Conservation (phyloP, 2,888 invertebrate genomes). For the Phaedon cochleariae region DNA sequence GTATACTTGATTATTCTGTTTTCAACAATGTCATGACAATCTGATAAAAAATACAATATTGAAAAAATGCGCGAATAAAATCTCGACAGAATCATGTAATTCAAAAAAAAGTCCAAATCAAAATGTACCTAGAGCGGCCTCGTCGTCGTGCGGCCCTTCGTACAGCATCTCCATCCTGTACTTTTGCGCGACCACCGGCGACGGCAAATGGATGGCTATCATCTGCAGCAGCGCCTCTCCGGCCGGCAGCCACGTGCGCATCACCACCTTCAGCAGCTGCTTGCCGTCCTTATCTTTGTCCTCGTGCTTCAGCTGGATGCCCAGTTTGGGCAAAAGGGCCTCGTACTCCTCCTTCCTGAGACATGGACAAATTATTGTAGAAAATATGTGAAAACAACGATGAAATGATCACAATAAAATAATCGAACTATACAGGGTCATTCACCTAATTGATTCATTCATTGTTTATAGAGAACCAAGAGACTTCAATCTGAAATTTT, state of each 20-base stretch:
- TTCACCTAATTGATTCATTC: no score
- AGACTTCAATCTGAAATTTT: no score
- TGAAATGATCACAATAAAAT: no score
- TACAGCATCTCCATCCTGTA: slow-evolving; percentile 99
- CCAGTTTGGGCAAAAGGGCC: slow-evolving; percentile 86
- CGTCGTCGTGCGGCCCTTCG: slow-evolving; percentile 97
- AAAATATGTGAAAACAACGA: no score
- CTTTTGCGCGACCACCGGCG: slow-evolving; percentile 97
- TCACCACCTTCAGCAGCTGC: slow-evolving; percentile 93
- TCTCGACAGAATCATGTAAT: no score
- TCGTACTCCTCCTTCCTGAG: slow-evolving; percentile 92
- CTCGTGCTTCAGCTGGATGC: slow-evolving; percentile 90
- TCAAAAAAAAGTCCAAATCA: slow-evolving; percentile 1
- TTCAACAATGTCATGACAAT: no score
- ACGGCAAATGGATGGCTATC: slow-evolving; percentile 99
- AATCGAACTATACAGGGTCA: no score
- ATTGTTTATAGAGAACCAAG: no score
- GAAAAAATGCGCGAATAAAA: no score
- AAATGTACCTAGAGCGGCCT: slow-evolving; percentile 66
- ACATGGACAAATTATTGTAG: neutral
- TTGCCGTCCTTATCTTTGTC: slow-evolving; percentile 98
- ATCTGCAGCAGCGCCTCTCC: slow-evolving; percentile 99
- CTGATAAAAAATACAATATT: no score
- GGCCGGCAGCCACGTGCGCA: slow-evolving; percentile 99
- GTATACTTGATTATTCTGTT: no score